Evolutionary conservation across 2,888 invertebrate genomes (phyloP).

Genomic region (Ceratothoa steindachneri): DNA sequence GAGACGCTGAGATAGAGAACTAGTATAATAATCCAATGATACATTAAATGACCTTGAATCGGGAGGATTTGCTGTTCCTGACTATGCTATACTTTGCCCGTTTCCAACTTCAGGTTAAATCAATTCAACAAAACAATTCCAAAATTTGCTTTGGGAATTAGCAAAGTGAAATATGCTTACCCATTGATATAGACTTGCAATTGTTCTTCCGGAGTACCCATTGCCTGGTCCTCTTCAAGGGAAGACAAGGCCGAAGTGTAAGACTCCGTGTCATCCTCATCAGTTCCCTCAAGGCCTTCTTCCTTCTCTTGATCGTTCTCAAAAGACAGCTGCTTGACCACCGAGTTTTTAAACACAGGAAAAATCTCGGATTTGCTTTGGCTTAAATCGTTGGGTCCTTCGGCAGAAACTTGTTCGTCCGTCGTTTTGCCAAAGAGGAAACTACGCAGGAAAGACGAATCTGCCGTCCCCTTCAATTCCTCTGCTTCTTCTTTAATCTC

Average conservation of each 20-base stretch:
- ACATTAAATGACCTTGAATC: too few relatives aligned
- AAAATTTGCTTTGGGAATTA: too few relatives aligned
- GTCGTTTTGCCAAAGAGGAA: too few relatives aligned
- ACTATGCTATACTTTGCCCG: too few relatives aligned
- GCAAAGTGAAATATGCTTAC: neutral
- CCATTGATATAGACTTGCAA: neutral
- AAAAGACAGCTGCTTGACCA: neutral
- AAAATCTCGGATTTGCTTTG: neutral
- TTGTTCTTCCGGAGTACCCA: neutral
- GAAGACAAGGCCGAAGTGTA: neutral
- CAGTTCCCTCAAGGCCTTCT: neutral
- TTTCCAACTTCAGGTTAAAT: too few relatives aligned
- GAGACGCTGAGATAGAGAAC: too few relatives aligned
- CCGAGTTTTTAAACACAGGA: neutral
- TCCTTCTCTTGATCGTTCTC: neutral
- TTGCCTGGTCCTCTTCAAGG: neutral
- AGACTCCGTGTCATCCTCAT: neutral
- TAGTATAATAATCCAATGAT: too few relatives aligned
- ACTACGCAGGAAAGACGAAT: too few relatives aligned
- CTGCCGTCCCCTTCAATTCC: too few relatives aligned
- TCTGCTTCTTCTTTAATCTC: neutral
- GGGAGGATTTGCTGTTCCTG: too few relatives aligned
- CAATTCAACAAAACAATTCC: too few relatives aligned
- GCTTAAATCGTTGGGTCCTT: neutral
- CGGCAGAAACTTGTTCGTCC: neutral